Conservation (phyloP, 2,888 invertebrate species). For the Oconnorella tubifera region DNA sequence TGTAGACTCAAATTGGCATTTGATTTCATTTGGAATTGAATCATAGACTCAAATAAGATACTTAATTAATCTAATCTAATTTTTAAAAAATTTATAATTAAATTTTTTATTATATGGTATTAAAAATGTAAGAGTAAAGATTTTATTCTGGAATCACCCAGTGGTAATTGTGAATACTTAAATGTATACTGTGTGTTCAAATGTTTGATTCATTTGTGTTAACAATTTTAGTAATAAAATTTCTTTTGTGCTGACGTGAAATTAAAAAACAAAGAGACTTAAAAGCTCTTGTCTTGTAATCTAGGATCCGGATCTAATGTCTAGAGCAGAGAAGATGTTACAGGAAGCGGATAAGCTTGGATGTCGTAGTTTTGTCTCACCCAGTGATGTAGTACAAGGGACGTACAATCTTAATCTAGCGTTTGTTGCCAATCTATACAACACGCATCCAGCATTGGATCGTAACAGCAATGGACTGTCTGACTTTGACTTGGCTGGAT, state of each 20-base stretch:
- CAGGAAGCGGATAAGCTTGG: conserved; percentile 93
- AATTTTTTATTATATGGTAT: too few species aligned
- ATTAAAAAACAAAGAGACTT: background rate
- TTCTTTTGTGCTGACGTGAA: background rate
- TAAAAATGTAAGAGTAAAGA: too few species aligned
- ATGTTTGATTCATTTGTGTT: too few species aligned
- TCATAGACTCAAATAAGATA: too few species aligned
- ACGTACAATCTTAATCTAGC: conserved; percentile 97
- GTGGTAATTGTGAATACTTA: too few species aligned
- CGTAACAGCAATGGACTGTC: conserved; percentile 60
- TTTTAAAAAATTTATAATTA: too few species aligned
- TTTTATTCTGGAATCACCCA: too few species aligned
- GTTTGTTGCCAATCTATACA: conserved; percentile 98
- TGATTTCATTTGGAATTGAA: too few species aligned
- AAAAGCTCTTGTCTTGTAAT: background rate
- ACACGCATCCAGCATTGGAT: conserved; percentile 93
- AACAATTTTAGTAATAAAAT: conserved; percentile 43
- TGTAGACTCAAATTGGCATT: too few species aligned
- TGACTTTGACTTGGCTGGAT: conserved; percentile 68
- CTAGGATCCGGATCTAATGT: conserved; percentile 42
- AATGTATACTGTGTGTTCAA: too few species aligned
- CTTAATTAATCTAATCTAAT: too few species aligned
- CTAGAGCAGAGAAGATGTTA: conserved; percentile 88
- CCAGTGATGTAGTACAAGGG: conserved; percentile 91
- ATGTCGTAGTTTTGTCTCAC: conserved; percentile 90